Percentiles rank a stretch among this genome's conserved stretches.
Evolutionary conservation across 2,113 vertebrate genomes (phyloP).

Genomic region (Motacilla alba): DNA sequence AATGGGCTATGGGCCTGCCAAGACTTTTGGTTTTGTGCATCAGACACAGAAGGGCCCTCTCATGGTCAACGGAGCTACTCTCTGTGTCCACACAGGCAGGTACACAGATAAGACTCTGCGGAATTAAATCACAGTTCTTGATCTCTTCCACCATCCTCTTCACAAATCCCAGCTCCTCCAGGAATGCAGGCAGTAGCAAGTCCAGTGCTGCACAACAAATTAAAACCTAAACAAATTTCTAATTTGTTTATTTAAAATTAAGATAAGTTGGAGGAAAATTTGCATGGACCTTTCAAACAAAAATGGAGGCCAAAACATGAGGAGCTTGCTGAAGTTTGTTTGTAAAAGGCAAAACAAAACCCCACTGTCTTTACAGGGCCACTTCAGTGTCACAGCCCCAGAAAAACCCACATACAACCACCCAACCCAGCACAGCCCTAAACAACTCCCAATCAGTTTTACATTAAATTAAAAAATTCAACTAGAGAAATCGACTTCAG

Average conservation of each 20-base stretch:
- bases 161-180: not conserved
- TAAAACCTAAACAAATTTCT: not conserved
- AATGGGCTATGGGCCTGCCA: not conserved
- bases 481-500: not conserved
- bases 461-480: not conserved
- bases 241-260: too few relatives aligned
- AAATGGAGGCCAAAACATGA: accelerated
- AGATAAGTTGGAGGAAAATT: not conserved
- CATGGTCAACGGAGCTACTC: not conserved
- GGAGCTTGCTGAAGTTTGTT: not conserved
- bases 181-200: not conserved
- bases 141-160: not conserved
- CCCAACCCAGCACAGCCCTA: not conserved
- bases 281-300: not conserved
- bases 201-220: not conserved
- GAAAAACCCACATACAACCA: not conserved
- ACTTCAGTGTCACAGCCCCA: not conserved
- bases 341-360: not conserved
- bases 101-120: accelerated
- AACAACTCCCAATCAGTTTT: not conserved
- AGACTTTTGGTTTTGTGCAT: not conserved
- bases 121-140: not conserved
- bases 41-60: not conserved
- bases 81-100: not conserved
- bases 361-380: not conserved